Evolutionary conservation across 2,113 vertebrate species (phyloP).

Genomic region (Okapia johnstoni): DNA sequence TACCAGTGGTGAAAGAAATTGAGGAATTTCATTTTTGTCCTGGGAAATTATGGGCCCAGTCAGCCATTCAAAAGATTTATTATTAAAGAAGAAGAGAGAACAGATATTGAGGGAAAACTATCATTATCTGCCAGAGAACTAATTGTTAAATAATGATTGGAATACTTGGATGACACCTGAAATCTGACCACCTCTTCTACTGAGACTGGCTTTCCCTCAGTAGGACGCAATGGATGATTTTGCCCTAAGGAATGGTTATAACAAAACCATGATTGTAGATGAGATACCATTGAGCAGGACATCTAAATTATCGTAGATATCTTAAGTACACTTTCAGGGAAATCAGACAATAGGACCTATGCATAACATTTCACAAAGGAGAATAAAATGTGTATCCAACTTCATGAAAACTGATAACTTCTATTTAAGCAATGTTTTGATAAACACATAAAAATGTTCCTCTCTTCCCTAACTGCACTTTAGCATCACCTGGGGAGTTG

Average conservation of each 20-base stretch:
- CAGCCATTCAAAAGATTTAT: background rate
- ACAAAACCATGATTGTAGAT: background rate
- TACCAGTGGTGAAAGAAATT: background rate
- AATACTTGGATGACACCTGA: conserved; percentile 8
- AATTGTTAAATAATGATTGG: conserved; percentile 32
- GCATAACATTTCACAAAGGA: background rate
- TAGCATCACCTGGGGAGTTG: background rate
- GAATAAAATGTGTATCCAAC: background rate
- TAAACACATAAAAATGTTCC: background rate
- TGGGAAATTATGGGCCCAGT: background rate
- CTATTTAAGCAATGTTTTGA: background rate
- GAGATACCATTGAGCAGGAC: background rate
- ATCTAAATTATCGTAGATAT: background rate
- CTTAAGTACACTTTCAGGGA: background rate
- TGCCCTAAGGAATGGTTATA: background rate
- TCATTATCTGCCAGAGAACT: background rate
- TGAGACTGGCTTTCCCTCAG: background rate
- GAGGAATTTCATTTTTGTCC: background rate
- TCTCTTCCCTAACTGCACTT: background rate
- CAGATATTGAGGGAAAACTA: background rate
- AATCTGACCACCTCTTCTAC: background rate
- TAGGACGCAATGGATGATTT: background rate
- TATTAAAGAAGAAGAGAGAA: conserved; percentile 1
- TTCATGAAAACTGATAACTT: background rate
- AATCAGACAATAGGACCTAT: background rate